Conservation (phyloP, 2,797 vertebrate species). For the Amblyopsis hoosieri region DNA sequence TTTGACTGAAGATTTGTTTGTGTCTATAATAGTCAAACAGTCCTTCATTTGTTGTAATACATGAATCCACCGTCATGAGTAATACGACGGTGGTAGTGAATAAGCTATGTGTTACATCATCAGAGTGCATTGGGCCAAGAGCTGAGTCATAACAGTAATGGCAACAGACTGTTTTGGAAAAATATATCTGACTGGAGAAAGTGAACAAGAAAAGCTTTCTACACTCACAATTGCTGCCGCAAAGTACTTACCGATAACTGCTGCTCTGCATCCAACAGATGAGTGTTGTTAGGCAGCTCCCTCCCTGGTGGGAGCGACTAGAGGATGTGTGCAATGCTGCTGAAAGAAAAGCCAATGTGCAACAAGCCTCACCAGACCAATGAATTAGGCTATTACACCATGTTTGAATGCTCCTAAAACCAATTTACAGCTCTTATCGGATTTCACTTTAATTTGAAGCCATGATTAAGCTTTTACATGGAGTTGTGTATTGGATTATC, state of each 20-base stretch:
- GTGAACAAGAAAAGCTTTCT: constrained; percentile 43
- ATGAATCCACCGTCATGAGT: constrained; percentile 62
- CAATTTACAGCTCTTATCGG: too few species aligned
- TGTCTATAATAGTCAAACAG: constrained; percentile 40
- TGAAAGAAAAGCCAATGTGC: constrained; percentile 38
- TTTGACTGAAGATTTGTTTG: constrained; percentile 26
- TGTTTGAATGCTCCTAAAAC: too few species aligned
- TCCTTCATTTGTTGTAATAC: constrained; percentile 41
- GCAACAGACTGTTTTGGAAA: constrained; percentile 33
- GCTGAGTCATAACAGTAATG: constrained; percentile 67
- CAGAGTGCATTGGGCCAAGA: constrained; percentile 58
- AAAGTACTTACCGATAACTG: constrained; percentile 28
- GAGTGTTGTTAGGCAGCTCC: constrained; percentile 16
- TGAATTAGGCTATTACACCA: too few species aligned
- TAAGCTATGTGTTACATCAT: constrained; percentile 67
- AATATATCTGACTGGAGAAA: constrained; percentile 38
- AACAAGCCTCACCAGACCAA: constrained; percentile 25
- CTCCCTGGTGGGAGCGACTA: constrained; percentile 14
- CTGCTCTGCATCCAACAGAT: constrained; percentile 22
- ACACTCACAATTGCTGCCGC: constrained; percentile 33
- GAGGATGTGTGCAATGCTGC: constrained; percentile 17
- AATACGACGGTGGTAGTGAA: constrained; percentile 52
- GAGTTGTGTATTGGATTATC: too few species aligned
- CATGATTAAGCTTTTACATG: too few species aligned
- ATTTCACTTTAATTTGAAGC: too few species aligned